A percentile compares a stretch with the other conserved stretches of the same genome.
phyloP scores from a whole-genome alignment of 1,140 invertebrate species.

The Eumaeus atala region DNA sequence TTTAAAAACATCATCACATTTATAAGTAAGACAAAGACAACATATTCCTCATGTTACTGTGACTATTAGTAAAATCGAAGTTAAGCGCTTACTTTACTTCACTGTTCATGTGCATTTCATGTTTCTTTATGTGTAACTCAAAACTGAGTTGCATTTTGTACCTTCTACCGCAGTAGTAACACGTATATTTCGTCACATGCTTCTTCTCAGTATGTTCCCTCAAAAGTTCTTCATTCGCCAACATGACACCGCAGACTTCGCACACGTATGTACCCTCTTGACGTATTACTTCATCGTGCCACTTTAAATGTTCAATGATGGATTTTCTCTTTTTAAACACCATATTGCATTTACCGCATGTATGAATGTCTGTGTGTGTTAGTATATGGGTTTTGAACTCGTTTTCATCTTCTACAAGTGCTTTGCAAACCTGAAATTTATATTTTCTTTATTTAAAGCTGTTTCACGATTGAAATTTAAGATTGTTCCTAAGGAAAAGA shows the following conservation, averaged over 20 bases:
- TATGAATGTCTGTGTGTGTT: constrained; percentile 45
- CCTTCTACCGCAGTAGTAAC: constrained; percentile 56
- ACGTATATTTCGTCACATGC: constrained; percentile 53
- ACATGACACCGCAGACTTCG: constrained; percentile 48
- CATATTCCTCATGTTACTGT: too few relatives aligned
- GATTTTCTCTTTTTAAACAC: constrained; percentile 50
- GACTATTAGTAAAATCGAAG: too few relatives aligned
- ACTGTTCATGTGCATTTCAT: constrained; percentile 42
- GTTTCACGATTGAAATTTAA: too few relatives aligned
- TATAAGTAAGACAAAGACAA: too few relatives aligned
- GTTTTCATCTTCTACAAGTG: constrained; percentile 42
- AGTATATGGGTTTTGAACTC: constrained; percentile 46
- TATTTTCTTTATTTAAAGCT: background rate
- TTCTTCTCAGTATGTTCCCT: constrained; percentile 42
- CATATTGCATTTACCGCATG: constrained; percentile 43
- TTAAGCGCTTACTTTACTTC: constrained; percentile 32
- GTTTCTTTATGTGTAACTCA: constrained; percentile 59
- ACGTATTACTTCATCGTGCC: constrained; percentile 34
- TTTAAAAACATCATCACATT: too few relatives aligned
- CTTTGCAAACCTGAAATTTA: constrained; percentile 48
- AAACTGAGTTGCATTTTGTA: constrained; percentile 55
- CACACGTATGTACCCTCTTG: constrained; percentile 44
- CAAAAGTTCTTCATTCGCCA: constrained; percentile 33
- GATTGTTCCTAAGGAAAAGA: background rate
- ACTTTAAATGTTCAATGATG: constrained; percentile 49